Base-by-base conservation (phyloP, 2,797 vertebrate genomes). In the Hylomyscus alleni region DNA sequence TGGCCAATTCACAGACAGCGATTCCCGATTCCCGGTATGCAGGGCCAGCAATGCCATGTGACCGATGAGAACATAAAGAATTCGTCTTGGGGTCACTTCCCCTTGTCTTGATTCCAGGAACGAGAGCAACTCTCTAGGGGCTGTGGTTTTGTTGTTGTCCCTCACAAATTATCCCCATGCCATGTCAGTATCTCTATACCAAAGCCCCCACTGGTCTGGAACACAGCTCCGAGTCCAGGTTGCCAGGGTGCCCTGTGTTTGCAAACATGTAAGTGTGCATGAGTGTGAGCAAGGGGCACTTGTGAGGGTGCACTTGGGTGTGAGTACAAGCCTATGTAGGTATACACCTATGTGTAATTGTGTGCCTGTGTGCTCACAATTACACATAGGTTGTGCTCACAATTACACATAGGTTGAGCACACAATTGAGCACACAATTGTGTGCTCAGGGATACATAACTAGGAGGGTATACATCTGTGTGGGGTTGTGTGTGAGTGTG, bases 21-120 rank as follows among this genome's bases (percentile, higher is more conserved):
- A 19, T 14, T 34, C 58, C 73, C 0, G 2, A 17, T 34, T 37
- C 58, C 73, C 0, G 1, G 15, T 0, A 34, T 2, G 8, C 0
- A 6, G 62, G 81, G 47, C 69, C 37, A 0, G 3, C 22, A 0
- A 19, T 0, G 2, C 8, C 29, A 15, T 17, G 40, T 75, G 47
- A 47, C 72, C 31, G 24, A 58, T 5, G 52, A 81, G 52, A 60
- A 85, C 47, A 34, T 0, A 24, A 72, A 34, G 22, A 31, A 1
- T 22, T 2, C 72, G 37, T 54, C 22, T 69, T 31, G 72, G 91
- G 76, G 75, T 52, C 20, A 2, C 0, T 1, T 37, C 62, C 83
- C 50, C 84, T 47, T 2, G 0, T 62, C 82, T 65, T 0, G 0
- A 62, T 72, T 80, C 60, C 40, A 31, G 62, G 86, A 82, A 31